Conservation (phyloP, 1,140 invertebrate genomes). For the Caenorhabditis elegans region DNA sequence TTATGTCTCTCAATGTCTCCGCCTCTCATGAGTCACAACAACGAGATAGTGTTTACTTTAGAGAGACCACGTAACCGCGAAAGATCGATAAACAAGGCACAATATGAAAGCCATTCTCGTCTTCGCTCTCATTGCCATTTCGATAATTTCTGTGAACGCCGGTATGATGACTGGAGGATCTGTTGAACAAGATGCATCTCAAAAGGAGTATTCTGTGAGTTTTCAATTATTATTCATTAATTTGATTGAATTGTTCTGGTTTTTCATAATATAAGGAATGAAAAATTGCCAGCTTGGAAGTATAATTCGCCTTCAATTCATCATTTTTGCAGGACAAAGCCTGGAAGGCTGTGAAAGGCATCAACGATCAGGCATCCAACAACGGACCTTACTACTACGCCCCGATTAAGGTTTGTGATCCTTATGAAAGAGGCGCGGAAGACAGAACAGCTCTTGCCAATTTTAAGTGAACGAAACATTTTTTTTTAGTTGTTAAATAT, state of each 20-base stretch:
- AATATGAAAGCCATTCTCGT: conserved; percentile 14
- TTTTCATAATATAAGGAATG: no score
- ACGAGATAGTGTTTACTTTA: background rate
- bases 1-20: background rate
- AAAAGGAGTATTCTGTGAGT: conserved; percentile 28
- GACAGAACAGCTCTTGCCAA: no score
- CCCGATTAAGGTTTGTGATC: conserved; percentile 40
- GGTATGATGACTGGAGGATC: conserved; percentile 29
- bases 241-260: background rate
- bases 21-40: background rate
- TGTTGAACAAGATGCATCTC: conserved; percentile 37
- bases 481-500: no score
- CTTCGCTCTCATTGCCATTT: background rate
- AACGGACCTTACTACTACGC: conserved; percentile 40
- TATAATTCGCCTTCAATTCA: no score
- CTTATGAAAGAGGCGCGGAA: no score
- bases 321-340: conserved; percentile 35
- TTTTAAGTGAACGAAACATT: no score
- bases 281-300: no score
- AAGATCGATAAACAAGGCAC: background rate
- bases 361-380: conserved; percentile 44
- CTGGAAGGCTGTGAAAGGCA: conserved; percentile 37
- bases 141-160: background rate
- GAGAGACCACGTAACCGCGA: background rate
- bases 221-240: background rate